phyloP scores from a whole-genome alignment of 2,113 vertebrate genomes.

The cattle (Bos taurus) region ARS-UCD2.0 NC_037342.1:73195001-73195500 shows the following conservation, averaged over 20 bases:
- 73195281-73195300: neutral
- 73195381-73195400: neutral
- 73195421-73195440: neutral
- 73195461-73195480: neutral
- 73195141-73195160: neutral
- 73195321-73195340: neutral
- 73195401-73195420: neutral
- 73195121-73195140: neutral
- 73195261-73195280: fast-evolving
- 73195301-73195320: neutral
- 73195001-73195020: neutral
- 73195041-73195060: neutral
- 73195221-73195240: too few species aligned
- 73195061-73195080: neutral
- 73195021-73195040: neutral
- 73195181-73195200: neutral
- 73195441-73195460: neutral
- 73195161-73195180: neutral
- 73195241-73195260: neutral
- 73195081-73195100: neutral
- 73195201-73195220: neutral
- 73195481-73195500: neutral
- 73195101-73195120: neutral
- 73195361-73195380: neutral
- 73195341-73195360: neutral